phyloP scores from a whole-genome alignment of 2,797 vertebrate genomes.

The Basileuterus tristriatus region DNA sequence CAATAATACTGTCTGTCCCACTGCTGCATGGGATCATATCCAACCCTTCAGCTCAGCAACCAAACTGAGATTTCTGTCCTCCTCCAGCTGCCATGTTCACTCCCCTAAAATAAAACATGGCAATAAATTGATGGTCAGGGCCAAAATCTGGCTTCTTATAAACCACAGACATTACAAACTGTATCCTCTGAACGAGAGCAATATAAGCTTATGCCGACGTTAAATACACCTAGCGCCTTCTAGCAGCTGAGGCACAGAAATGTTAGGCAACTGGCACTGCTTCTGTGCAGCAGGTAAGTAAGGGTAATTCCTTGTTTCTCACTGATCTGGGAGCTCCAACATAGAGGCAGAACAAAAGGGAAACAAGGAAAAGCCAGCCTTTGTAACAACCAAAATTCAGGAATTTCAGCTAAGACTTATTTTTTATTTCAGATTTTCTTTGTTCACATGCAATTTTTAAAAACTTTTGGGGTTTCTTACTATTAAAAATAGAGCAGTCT shows the following conservation, averaged over 20 bases:
- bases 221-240: background rate
- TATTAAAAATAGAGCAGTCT: background rate
- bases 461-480: background rate
- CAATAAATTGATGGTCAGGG: fast-evolving
- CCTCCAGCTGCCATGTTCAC: background rate
- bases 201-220: fast-evolving
- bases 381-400: fast-evolving
- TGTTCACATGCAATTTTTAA: background rate
- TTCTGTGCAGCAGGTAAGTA: background rate
- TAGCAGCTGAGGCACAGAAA: background rate
- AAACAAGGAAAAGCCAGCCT: background rate
- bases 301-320: background rate
- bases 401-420: background rate
- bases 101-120: background rate
- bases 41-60: background rate
- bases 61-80: background rate
- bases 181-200: background rate
- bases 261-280: background rate
- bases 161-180: background rate
- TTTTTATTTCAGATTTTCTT: background rate
- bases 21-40: fast-evolving
- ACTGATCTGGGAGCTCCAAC: background rate
- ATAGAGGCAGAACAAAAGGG: background rate
- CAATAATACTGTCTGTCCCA: fast-evolving
- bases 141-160: background rate